phyloP scores from a whole-genome alignment of 2,888 invertebrate genomes.

The Eulithis prunata region DNA sequence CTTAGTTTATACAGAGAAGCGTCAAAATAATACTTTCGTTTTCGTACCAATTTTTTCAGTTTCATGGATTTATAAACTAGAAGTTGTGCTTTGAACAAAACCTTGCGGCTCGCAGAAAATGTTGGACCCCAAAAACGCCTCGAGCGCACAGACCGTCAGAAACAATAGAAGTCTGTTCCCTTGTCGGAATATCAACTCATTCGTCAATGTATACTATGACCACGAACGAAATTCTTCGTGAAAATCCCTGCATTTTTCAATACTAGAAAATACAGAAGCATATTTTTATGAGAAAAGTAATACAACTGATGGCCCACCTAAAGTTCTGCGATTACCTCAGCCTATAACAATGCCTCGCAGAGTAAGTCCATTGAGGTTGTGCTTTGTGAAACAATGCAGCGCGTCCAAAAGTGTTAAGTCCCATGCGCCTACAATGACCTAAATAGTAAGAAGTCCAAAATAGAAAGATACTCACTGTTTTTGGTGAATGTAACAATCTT shows the following conservation, averaged over 20 bases:
- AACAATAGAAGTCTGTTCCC: slow-evolving; percentile 8
- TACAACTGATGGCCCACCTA: too few species aligned
- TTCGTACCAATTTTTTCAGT: neutral
- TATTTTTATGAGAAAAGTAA: neutral
- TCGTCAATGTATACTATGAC: neutral
- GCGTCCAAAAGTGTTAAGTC: too few species aligned
- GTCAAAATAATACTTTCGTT: neutral
- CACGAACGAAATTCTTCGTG: slow-evolving; percentile 1
- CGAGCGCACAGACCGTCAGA: slow-evolving; percentile 2
- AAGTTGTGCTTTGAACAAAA: slow-evolving; percentile 2
- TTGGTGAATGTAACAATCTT: slow-evolving; percentile 99
- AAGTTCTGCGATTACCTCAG: too few species aligned
- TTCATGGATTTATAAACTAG: neutral
- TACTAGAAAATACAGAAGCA: neutral
- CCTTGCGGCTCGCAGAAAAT: neutral
- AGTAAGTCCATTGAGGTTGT: too few species aligned
- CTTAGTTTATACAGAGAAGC: neutral
- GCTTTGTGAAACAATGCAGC: too few species aligned
- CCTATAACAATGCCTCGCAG: too few species aligned
- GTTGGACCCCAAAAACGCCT: slow-evolving; percentile 3
- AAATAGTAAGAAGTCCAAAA: neutral
- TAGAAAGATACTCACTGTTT: slow-evolving; percentile 92
- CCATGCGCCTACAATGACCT: too few species aligned
- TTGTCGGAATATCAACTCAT: slow-evolving; percentile 1
- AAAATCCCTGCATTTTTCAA: neutral